These are phyloP conservation scores for Ypsolopha scabrella DNA, from an alignment of 2,888 invertebrate genomes.

Conservation along the genomic window DNA sequence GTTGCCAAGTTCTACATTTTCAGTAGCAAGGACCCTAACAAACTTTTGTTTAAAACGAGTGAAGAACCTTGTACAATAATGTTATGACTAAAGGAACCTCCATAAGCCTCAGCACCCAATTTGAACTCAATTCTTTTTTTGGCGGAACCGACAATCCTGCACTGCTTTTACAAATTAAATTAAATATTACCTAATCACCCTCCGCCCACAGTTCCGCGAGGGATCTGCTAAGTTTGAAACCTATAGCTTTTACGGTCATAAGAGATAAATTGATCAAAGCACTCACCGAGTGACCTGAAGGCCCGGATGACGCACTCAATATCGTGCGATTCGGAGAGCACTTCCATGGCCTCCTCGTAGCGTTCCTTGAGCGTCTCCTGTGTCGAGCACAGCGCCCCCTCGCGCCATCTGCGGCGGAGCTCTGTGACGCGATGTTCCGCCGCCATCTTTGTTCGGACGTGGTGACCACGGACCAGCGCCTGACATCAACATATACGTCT, in stretches of 20 bases:
- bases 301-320: slow-evolving; percentile 50
- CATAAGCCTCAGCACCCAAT: no score
- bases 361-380: slow-evolving; percentile 47
- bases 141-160: no score
- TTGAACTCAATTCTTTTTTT: no score
- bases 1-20: no score
- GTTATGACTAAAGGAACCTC: no score
- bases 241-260: background rate
- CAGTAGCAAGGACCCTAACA: no score
- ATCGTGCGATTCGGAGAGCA: slow-evolving; percentile 36
- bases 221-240: no score
- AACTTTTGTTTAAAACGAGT: no score
- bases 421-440: slow-evolving; percentile 29
- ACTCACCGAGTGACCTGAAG: slow-evolving; percentile 50
- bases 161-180: no score
- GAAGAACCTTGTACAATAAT: no score
- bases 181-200: no score
- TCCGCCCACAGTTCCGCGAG: no score
- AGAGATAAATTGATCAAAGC: background rate
- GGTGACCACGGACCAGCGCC: slow-evolving; percentile 68
- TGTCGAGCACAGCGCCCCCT: slow-evolving; percentile 39
- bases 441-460: slow-evolving; percentile 24
- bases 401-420: slow-evolving; percentile 47
- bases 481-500: slow-evolving; percentile 13
- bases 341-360: slow-evolving; percentile 51